Base-by-base conservation (phyloP, 2,888 invertebrate genomes). In the Caenorhabditis imperialis region DNA sequence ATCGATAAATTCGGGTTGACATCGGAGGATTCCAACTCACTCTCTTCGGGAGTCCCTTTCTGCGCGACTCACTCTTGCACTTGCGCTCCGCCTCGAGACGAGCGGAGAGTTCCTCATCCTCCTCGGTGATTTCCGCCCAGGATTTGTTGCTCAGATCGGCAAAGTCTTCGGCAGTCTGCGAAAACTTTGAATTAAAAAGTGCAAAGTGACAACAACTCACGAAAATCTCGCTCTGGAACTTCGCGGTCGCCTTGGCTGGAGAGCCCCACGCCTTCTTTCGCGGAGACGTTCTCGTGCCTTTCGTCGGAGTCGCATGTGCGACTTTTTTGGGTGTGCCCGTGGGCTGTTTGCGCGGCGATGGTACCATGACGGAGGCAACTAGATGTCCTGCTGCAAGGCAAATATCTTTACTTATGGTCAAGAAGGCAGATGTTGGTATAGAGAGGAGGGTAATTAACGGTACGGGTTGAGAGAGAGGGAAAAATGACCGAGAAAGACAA, bases 211-310 rank as follows among this genome's bases (percentile, higher is more conserved):
- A n/a, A n/a, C n/a, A 35, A 71, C 77, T 73, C 14, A 79, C 79
- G 35, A 79, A 79, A 47, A 79, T 38, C 0, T 69, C 63, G 23
- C 57, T 67, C 2, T 44, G 30, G 23, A 67, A 53, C 33, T 65
- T 71, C 2, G 69, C 30, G 8, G 54, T 47, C 2, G 70, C 63
- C 54, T 78, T 80, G 3, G 61, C 44, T 10, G 81, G 81, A 6
- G 78, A 75, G 1, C 67, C 81, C 81, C 78, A 78, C 12, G 78
- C 81, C 67, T 81, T 82, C 60, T 82, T 82, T n/a, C 80, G 72
- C 1, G 82, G 81, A 25, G 80, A 81, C 18, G 78, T 70, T 42
- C 78, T 60, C 10, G 76, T 74, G 8, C 70, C 75, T 33, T 67
- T 79, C 14, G 69, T 78, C 22, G 77, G 69, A 5, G 75, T 60